A percentile compares a stretch with the other conserved stretches of the same genome.
These are phyloP conservation scores for Temnopleurus reevesii DNA, from an alignment of 53 echinoderm and acorn worm species.

Conservation along the genomic window DNA sequence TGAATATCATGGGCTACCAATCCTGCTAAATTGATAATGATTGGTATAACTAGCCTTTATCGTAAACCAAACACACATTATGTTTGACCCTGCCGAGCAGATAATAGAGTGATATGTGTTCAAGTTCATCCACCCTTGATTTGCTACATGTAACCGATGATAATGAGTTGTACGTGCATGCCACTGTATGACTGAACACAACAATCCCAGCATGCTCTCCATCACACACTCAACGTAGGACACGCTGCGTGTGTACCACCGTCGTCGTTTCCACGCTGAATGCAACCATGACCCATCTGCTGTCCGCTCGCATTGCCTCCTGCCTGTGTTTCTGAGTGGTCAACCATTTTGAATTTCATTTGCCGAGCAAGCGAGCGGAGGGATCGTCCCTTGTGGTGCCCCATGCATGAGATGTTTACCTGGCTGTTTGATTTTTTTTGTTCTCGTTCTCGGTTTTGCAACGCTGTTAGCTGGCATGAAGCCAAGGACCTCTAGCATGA, in stretches of 20 bases:
- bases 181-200: not conserved
- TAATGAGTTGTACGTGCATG: not conserved
- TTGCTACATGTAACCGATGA: not conserved
- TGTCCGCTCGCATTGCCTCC: constrained; percentile 3
- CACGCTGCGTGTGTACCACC: not conserved
- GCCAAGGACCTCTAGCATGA: constrained; percentile 26
- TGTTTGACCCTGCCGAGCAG: not conserved
- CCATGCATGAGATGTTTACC: constrained; percentile 24
- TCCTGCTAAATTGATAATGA: not conserved
- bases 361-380: not conserved
- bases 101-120: too few species aligned
- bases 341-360: constrained; percentile 47
- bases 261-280: not conserved
- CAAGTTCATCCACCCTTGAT: constrained; percentile 22
- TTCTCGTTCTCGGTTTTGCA: not conserved
- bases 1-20: too few species aligned
- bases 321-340: constrained; percentile 17
- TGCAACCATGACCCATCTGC: constrained; percentile 35
- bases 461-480: not conserved
- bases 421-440: constrained; percentile 24
- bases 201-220: not conserved
- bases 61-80: not conserved
- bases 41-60: not conserved
- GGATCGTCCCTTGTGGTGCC: constrained; percentile 13
- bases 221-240: not conserved